phyloP scores from a whole-genome alignment of 2,888 invertebrate genomes.

The Cephus pygmeus region DNA sequence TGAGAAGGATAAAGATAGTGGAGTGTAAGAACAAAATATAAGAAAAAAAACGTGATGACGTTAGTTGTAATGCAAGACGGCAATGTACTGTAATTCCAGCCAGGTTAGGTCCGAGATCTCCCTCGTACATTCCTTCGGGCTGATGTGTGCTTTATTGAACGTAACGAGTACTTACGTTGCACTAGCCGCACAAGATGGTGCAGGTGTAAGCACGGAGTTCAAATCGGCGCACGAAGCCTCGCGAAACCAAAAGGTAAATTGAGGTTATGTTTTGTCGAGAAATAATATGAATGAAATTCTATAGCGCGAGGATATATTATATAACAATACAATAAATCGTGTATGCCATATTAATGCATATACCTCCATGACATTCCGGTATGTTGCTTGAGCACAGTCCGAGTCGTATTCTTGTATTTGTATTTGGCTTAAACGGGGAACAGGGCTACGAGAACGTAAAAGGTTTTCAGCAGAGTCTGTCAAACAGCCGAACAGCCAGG shows the following conservation, averaged over 20 bases:
- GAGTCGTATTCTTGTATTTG: neutral
- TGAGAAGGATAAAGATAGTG: too few species aligned
- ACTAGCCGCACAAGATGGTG: neutral
- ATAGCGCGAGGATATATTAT: neutral
- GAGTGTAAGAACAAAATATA: too few species aligned
- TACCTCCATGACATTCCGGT: neutral
- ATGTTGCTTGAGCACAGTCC: neutral
- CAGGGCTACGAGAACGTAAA: neutral
- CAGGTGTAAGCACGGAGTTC: neutral
- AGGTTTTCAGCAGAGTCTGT: neutral
- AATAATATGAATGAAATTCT: neutral
- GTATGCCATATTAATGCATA: neutral
- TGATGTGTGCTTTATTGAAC: neutral
- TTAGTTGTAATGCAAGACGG: too few species aligned
- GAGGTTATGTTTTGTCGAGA: neutral
- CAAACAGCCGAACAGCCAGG: neutral
- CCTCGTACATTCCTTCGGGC: neutral
- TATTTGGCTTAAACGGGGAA: neutral
- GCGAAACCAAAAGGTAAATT: neutral
- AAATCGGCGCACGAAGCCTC: neutral
- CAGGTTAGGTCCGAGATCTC: neutral
- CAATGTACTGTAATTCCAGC: neutral
- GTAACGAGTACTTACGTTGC: neutral
- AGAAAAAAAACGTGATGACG: too few species aligned
- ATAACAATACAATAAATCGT: neutral